Evolutionary conservation across 2,888 invertebrate species (phyloP).

Genomic region (Craniophora ligustri): DNA sequence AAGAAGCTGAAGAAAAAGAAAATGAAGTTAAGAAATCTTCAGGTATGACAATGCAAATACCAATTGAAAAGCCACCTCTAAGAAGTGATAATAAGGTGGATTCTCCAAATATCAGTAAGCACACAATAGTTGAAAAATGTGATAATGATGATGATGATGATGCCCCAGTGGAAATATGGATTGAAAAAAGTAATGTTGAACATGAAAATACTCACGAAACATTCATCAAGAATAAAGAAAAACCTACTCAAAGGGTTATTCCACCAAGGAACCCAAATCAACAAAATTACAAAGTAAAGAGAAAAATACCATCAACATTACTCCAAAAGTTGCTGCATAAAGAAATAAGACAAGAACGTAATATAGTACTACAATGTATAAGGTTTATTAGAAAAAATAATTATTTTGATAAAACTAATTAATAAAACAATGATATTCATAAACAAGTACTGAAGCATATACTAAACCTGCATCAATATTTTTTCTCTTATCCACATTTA

Average conservation of each 20-base stretch:
- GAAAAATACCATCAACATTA: constrained; percentile 87
- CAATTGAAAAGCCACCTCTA: neutral
- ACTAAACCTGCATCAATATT: too few relatives aligned
- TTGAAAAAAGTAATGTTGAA: constrained; percentile 43
- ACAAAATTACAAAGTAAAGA: constrained; percentile 53
- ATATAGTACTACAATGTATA: constrained; percentile 95
- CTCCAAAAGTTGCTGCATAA: constrained; percentile 92
- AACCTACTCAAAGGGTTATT: constrained; percentile 7
- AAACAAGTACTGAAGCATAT: too few relatives aligned
- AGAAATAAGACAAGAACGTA: constrained; percentile 95
- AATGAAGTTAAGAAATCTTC: constrained; percentile 11
- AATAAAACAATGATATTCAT: constrained; percentile 17
- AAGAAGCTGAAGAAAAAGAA: constrained; percentile 52
- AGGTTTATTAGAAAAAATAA: constrained; percentile 93
- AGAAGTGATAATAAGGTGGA: constrained; percentile 1
- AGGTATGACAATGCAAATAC: neutral
- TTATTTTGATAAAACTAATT: constrained; percentile 88
- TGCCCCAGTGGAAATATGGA: constrained; percentile 45
- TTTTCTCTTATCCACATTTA: too few relatives aligned
- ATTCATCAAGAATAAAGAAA: constrained; percentile 13
- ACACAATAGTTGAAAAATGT: constrained; percentile 32
- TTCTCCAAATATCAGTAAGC: constrained; percentile 1
- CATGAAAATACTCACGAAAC: constrained; percentile 39
- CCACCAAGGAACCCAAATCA: constrained; percentile 30
- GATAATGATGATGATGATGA: constrained; percentile 42